Percentiles rank a stretch among this genome's conserved stretches.
Conservation (phyloP, 2,113 vertebrate species). For the Lontra canadensis region DNA sequence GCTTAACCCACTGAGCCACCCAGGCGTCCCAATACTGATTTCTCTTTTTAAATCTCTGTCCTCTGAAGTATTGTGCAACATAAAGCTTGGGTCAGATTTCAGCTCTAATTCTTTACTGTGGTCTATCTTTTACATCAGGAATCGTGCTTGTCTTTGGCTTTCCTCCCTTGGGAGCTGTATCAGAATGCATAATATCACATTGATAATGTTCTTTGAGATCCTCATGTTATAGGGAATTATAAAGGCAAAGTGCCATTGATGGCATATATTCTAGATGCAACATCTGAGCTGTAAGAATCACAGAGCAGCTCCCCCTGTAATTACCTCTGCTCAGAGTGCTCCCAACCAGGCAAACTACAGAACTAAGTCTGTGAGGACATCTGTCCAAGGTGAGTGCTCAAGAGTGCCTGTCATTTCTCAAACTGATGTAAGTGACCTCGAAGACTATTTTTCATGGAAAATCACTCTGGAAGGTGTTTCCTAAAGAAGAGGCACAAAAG, state of each 20-base stretch:
- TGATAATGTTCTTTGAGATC: neutral
- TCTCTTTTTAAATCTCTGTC: neutral
- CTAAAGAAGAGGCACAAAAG: slow-evolving; percentile 12
- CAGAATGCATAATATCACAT: neutral
- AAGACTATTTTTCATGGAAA: neutral
- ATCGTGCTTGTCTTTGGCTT: neutral
- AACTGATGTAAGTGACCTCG: neutral
- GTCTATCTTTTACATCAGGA: neutral
- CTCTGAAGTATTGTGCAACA: accelerated
- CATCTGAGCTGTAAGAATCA: neutral
- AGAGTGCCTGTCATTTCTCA: neutral
- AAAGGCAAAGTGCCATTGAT: neutral
- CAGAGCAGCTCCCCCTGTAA: neutral
- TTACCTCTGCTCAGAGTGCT: neutral
- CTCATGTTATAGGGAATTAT: neutral
- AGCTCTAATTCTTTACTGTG: neutral
- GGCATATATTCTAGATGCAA: neutral
- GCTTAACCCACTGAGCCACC: no score
- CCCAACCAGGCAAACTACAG: neutral
- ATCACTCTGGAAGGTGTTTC: neutral
- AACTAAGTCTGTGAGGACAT: neutral
- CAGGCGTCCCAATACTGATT: no score
- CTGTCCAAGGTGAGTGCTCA: neutral
- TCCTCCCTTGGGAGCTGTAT: neutral
- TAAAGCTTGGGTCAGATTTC: no score